Evolutionary conservation across 2,113 vertebrate genomes (phyloP), one percentile per base, ranked within the genome.

Genomic region (Brachyistius frenatus): DNA sequence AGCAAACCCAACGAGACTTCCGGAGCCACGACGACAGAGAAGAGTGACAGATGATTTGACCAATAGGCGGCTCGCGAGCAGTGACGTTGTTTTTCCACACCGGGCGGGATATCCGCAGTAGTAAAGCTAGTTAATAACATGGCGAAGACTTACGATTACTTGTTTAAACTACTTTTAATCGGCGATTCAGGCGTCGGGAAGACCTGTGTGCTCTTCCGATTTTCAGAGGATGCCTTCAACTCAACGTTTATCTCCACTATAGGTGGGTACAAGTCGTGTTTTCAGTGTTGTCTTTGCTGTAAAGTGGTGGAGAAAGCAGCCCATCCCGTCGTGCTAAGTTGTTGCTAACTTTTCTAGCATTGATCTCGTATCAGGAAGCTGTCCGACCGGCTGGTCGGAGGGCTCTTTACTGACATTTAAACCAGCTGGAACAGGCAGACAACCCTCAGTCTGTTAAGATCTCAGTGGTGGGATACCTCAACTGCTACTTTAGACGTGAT

Each of bases 91-190:
- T 8, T 37, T 46, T 70, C 15, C 4, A 58, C 56, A 52, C 73
- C 84, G 83, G 94, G 94, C 94, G 94, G 94, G 93, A 94, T 90
- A 88, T 96, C 94, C 94, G 94, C 91, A 92, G 78, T 80, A 87
- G 86, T 87, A 84, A 23, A 79, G 73, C 73, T 79, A 87, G 65
- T 88, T 92, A 92, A 95, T 94, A 92, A 92, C 89, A 96, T 96
- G 95, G 96, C 95, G 97, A 99, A 99, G 96, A 98, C 97, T 86
- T 99, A 99, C 95, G 98, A 99, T 76, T 98, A 99, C 87, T 95
- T 99, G 93, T 99, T 99, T 92, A 99, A 99, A 96, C 96, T 99
- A 89, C 95, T 99, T 92, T 94, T 99, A 87, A 99, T 99, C 94
- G 98, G 98, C 55, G 98, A 99, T 86, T 99, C 97, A 37, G 98